phyloP scores from a whole-genome alignment of 2,113 vertebrate genomes.

The Damaliscus lunatus region DNA sequence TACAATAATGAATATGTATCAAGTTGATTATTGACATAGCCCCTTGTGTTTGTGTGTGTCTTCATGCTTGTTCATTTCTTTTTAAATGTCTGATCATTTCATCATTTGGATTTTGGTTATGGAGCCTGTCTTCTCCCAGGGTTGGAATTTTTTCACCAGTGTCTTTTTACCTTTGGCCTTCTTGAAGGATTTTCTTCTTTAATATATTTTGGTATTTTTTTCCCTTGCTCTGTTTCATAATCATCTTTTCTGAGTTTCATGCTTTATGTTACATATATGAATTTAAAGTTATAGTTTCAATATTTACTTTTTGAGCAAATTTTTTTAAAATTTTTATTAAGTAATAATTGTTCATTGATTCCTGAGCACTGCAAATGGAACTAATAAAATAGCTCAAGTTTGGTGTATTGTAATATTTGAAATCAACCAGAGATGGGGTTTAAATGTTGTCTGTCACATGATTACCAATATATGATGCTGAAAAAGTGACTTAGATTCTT shows the following conservation, averaged over 20 bases:
- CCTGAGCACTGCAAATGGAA: not conserved
- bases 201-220: not conserved
- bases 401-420: not conserved
- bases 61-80: not conserved
- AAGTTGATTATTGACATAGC: not conserved
- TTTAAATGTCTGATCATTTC: not conserved
- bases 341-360: not conserved
- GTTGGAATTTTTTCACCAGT: not conserved
- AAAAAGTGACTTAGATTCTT: not conserved
- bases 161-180: not conserved
- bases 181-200: not conserved
- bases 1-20: not conserved
- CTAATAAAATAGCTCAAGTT: not conserved
- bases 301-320: not conserved
- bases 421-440: not conserved
- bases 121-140: not conserved
- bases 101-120: not conserved
- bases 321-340: not conserved
- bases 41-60: not conserved
- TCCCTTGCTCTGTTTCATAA: not conserved
- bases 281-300: not conserved
- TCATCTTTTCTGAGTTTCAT: not conserved
- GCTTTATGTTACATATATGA: not conserved
- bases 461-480: accelerated
- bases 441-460: not conserved